Evolutionary conservation across 64 coral and sea anemone species (phyloP).

Genomic region (Dendrophyllia cribrosa): DNA sequence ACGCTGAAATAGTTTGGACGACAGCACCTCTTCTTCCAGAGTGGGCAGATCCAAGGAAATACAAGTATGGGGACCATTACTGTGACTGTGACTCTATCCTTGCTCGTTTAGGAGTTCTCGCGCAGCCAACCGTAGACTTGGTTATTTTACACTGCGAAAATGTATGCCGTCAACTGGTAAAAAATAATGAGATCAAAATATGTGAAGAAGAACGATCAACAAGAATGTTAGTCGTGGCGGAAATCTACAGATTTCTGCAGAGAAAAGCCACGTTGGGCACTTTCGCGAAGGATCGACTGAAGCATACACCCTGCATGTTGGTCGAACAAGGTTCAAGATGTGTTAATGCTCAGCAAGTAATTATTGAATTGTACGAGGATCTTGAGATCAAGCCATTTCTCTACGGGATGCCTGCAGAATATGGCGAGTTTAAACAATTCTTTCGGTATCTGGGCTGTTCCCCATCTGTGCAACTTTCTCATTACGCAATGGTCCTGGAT

Average conservation of each 20-base stretch:
- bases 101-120: background rate
- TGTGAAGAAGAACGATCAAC: background rate
- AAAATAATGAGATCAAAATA: background rate
- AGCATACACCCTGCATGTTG: conserved; percentile 39
- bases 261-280: background rate
- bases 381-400: conserved; percentile 68
- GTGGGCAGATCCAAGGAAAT: conserved; percentile 24
- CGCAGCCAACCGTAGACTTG: conserved; percentile 15
- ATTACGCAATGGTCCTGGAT: conserved; percentile 56
- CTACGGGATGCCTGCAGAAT: conserved; percentile 24
- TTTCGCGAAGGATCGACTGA: background rate
- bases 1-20: background rate
- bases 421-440: conserved; percentile 37
- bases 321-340: conserved; percentile 64
- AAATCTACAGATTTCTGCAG: conserved; percentile 25
- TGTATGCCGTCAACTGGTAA: background rate
- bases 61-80: too few species aligned
- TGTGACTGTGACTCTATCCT: background rate
- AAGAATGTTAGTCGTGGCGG: conserved; percentile 5
- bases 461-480: conserved; percentile 14
- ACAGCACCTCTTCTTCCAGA: background rate
- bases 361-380: conserved; percentile 15
- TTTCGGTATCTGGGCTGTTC: conserved; percentile 74
- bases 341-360: conserved; percentile 59
- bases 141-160: conserved; percentile 31